Conservation (phyloP, 2,888 invertebrate species). For the Acronicta leporina region DNA sequence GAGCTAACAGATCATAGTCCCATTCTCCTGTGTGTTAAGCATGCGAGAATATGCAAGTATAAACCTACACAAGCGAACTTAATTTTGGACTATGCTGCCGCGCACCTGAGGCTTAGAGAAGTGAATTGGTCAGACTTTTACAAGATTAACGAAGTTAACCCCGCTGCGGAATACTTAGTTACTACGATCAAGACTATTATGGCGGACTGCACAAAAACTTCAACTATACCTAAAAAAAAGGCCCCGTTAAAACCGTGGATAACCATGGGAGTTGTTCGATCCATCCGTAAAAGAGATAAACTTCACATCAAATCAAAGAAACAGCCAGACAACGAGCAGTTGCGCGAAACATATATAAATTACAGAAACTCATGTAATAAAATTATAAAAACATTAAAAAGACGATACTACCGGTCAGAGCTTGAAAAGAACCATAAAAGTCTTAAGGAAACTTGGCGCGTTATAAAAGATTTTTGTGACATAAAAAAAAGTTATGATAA, state of each 20-base stretch:
- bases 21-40: not conserved
- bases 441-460: not conserved
- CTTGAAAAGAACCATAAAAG: not conserved
- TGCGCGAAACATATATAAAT: not conserved
- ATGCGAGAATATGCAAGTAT: not conserved
- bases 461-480: constrained; percentile 2
- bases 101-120: not conserved
- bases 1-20: constrained; percentile 1
- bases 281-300: not conserved
- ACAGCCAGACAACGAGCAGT: not conserved
- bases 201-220: not conserved
- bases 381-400: constrained; percentile 1
- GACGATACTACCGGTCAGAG: not conserved
- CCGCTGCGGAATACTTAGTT: not conserved
- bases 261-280: not conserved
- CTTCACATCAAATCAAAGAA: not conserved
- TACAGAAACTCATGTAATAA: constrained; percentile 1
- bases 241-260: constrained; percentile 1
- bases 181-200: not conserved
- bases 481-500: not conserved
- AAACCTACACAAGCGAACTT: not conserved
- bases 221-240: not conserved
- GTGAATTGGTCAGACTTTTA: not conserved
- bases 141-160: not conserved
- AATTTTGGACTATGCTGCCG: not conserved